Percentiles rank a stretch among this genome's conserved stretches.
phyloP scores from a whole-genome alignment of 2,888 invertebrate genomes.

The Sinentomon sp. region DNA sequence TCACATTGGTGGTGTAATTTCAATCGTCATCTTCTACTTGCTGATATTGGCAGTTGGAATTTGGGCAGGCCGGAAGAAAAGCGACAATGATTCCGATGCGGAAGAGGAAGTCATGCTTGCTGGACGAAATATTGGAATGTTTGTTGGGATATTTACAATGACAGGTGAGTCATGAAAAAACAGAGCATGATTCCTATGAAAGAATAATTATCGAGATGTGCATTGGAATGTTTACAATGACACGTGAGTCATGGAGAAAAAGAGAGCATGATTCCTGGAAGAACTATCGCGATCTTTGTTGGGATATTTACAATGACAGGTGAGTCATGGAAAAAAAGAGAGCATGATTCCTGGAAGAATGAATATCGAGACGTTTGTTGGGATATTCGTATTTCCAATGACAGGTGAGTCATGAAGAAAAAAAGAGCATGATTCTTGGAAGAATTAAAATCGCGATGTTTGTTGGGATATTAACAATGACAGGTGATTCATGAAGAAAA shows the following conservation, averaged over 20 bases:
- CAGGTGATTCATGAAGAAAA: too few relatives aligned
- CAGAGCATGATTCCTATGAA: too few relatives aligned
- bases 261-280: slow-evolving; percentile 37
- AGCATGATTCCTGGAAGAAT: too few relatives aligned
- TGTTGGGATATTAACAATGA: slow-evolving; percentile 40
- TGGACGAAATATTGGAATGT: slow-evolving; percentile 33
- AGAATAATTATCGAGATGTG: too few relatives aligned
- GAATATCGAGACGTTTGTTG: too few relatives aligned
- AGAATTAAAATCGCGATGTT: slow-evolving; percentile 33
- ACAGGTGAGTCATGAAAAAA: too few relatives aligned
- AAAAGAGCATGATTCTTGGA: slow-evolving; percentile 39
- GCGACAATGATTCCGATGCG: slow-evolving; percentile 27
- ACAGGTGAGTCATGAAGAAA: too few relatives aligned
- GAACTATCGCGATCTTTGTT: slow-evolving; percentile 34
- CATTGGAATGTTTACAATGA: too few relatives aligned
- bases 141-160: slow-evolving; percentile 40
- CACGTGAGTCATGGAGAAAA: slow-evolving; percentile 36
- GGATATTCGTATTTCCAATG: too few relatives aligned
- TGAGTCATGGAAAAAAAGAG: too few relatives aligned
- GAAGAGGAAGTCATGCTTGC: slow-evolving; percentile 38
- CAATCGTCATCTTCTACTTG: slow-evolving; percentile 36
- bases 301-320: slow-evolving; percentile 38
- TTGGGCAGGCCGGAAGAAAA: slow-evolving; percentile 33
- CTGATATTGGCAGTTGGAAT: slow-evolving; percentile 34
- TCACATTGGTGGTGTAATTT: slow-evolving; percentile 31